phyloP scores from a whole-genome alignment of 2,113 vertebrate species.

The Lagopus leucura region DNA sequence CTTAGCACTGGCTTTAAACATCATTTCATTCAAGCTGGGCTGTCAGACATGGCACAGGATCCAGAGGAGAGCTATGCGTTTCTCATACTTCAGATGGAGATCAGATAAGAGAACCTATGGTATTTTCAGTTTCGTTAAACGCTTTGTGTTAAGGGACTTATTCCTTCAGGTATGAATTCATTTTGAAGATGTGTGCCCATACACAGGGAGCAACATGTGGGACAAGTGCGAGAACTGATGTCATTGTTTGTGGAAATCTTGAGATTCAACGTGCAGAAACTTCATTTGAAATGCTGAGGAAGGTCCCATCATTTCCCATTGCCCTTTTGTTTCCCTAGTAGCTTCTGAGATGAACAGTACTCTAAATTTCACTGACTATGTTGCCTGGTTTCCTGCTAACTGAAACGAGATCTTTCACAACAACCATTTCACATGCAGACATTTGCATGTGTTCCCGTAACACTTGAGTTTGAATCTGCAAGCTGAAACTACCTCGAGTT shows the following conservation, averaged over 20 bases:
- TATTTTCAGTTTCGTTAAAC: neutral
- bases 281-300: neutral
- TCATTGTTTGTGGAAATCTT: fast-evolving
- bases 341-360: neutral
- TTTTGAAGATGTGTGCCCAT: neutral
- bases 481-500: neutral
- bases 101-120: neutral
- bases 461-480: neutral
- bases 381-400: neutral
- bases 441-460: neutral
- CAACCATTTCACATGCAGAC: neutral
- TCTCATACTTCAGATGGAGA: neutral
- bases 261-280: neutral
- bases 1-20: neutral
- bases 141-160: neutral
- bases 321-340: neutral
- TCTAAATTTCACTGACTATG: neutral
- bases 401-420: neutral
- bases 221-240: neutral
- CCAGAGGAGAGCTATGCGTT: neutral
- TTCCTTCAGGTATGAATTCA: neutral
- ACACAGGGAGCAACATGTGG: neutral
- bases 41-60: too few species aligned
- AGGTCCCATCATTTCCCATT: neutral
- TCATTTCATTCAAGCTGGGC: neutral